These are phyloP conservation scores for Oscheius myriophilus DNA, from an alignment of 2,888 invertebrate genomes.

Conservation along the genomic window DNA sequence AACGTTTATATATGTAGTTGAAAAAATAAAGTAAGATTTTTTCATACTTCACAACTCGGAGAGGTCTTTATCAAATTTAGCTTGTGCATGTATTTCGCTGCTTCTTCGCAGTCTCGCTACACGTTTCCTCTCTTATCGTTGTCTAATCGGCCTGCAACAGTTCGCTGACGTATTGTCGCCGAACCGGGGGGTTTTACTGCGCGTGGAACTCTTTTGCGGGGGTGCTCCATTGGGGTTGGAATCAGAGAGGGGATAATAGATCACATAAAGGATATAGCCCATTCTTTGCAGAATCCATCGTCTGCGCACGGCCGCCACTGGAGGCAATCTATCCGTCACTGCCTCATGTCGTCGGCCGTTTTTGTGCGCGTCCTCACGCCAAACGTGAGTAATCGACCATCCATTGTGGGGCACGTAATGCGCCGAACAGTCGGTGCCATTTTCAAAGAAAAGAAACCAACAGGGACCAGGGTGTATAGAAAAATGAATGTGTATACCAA, in stretches of 20 bases:
- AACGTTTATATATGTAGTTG: too few species aligned
- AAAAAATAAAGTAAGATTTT: too few species aligned
- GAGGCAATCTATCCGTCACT: slow-evolving; percentile 53
- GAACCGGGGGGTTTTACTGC: too few species aligned
- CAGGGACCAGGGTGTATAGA: too few species aligned
- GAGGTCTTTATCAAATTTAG: too few species aligned
- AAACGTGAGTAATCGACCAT: slow-evolving; percentile 42
- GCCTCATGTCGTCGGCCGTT: slow-evolving; percentile 48
- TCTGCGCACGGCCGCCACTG: slow-evolving; percentile 49
- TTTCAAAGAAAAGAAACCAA: too few species aligned
- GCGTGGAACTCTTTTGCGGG: too few species aligned
- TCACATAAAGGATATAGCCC: neutral
- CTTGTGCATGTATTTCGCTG: neutral
- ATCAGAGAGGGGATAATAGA: too few species aligned
- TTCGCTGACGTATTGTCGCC: slow-evolving; percentile 16
- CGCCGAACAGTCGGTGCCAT: too few species aligned
- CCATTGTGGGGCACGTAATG: neutral
- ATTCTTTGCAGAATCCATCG: slow-evolving; percentile 34
- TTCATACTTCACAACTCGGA: too few species aligned
- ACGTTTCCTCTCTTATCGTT: slow-evolving; percentile 13
- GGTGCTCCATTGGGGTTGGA: neutral
- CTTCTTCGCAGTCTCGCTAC: slow-evolving; percentile 7
- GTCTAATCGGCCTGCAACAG: slow-evolving; percentile 22
- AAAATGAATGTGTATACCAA: too few species aligned
- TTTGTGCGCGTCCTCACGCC: slow-evolving; percentile 58